Evolutionary conservation across 2,113 vertebrate genomes (phyloP), one percentile per base, ranked within the genome.

Genomic region (Calyptomena viridis): DNA sequence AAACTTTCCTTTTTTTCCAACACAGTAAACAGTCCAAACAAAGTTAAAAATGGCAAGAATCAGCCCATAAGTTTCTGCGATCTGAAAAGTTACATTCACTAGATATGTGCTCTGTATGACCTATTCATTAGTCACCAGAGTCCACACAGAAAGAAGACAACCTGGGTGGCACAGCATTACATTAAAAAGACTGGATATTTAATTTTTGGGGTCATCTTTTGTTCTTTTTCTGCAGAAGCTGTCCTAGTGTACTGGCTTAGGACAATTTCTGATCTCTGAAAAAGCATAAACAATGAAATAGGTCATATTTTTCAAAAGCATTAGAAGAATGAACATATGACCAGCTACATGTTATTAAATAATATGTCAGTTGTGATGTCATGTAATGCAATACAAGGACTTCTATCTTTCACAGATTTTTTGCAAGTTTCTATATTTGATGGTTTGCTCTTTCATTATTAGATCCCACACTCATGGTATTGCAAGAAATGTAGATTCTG

Each of bases 401-500:
- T 84, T 25, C 25, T 67, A 33, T 30, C 39, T 63, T 81, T 71
- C 66, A 66, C 8, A 60, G 8, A 19, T 76, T 66, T 81, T 64
- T 68, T 25, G 15, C 42, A 84, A 47, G 55, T 24, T 69, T 78
- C 68, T 74, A 3, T 59, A 78, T 55, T 55, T 66, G 50, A 19
- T 71, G 11, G 14, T n/a, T 86, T 6, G 3, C 8, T 94, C 37
- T 46, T 66, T 42, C 39, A 42, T 67, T 81, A 56, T 9, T 35
- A 62, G 30, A 46, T 49, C 18, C 33, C 9, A 30, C 11, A 8
- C 27, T 69, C 27, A 16, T 12, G 8, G 64, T 37, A 37, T 63
- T 50, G 62, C 0, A 0, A 80, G 30, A 23, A 25, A 8, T 3
- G 0, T 27, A 37, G 11, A 5, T 10, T 75, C 73, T 83, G 33